phyloP scores from a whole-genome alignment of 2,113 vertebrate genomes.

The Mus pahari region DNA sequence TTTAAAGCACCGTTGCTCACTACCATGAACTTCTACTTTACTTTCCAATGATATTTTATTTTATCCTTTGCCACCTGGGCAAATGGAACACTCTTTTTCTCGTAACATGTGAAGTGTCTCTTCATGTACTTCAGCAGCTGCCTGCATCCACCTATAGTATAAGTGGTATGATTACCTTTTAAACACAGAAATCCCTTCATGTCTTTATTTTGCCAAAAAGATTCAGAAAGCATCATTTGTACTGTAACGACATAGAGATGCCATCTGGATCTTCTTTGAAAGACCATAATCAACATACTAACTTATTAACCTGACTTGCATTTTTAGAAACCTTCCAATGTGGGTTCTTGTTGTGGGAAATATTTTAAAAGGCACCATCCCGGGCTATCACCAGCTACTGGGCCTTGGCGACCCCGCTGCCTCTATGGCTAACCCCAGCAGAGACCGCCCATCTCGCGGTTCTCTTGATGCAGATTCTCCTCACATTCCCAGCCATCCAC shows the following conservation, averaged over 20 bases:
- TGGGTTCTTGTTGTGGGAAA: too few species aligned
- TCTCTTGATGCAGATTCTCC: too few species aligned
- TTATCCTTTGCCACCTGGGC: constrained; percentile 55
- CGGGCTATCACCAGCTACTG: too few species aligned
- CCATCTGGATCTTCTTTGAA: not conserved
- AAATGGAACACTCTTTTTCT: constrained; percentile 64
- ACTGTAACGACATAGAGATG: not conserved
- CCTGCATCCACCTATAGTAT: not conserved
- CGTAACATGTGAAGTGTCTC: not conserved
- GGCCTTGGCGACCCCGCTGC: too few species aligned
- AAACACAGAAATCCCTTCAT: not conserved
- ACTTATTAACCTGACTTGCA: not conserved
- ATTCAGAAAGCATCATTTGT: not conserved
- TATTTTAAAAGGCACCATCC: too few species aligned
- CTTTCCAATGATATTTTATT: constrained; percentile 47
- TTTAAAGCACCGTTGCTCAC: not conserved
- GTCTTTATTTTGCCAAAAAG: not conserved
- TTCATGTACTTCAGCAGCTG: not conserved
- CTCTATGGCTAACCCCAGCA: too few species aligned
- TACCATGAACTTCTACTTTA: not conserved
- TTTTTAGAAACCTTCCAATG: not conserved
- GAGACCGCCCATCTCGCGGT: too few species aligned
- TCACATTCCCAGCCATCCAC: too few species aligned
- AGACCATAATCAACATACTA: not conserved
- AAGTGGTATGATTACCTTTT: not conserved